Conservation (phyloP, 1,140 invertebrate species). For the Hestina assimilis region DNA sequence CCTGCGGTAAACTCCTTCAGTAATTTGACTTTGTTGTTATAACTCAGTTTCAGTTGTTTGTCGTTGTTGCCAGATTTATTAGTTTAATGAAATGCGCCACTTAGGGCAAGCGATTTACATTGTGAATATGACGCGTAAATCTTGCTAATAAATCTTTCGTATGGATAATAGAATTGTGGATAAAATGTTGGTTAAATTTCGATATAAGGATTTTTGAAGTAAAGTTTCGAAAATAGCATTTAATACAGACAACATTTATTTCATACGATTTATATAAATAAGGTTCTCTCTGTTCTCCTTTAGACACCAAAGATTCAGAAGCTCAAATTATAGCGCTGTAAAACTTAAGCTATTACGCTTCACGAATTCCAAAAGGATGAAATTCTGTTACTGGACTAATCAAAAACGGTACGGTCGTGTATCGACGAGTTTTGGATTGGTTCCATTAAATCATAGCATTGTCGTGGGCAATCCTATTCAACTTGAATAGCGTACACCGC, state of each 20-base stretch:
- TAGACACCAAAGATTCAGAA: no score
- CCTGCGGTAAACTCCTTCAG: constrained; percentile 72
- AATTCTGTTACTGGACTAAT: constrained; percentile 25
- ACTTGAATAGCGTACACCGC: constrained; percentile 62
- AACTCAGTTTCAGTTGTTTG: constrained; percentile 77
- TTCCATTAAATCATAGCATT: constrained; percentile 71
- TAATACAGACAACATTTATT: no score
- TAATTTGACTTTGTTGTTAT: constrained; percentile 79
- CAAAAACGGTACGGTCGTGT: constrained; percentile 34
- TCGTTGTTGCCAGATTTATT: constrained; percentile 73
- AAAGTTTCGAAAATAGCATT: no score
- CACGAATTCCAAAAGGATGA: not conserved
- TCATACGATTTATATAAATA: no score
- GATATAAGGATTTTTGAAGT: no score
- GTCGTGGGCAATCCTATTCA: constrained; percentile 66
- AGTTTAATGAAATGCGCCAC: constrained; percentile 60
- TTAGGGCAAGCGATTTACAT: constrained; percentile 32
- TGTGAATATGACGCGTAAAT: constrained; percentile 8
- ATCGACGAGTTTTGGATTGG: constrained; percentile 40
- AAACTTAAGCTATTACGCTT: not conserved
- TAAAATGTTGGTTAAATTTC: no score
- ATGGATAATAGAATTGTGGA: no score
- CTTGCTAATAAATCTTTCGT: no score
- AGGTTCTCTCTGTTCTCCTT: no score
- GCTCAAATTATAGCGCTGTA: not conserved